Conservation (phyloP, 1,140 invertebrate genomes). For the Hyposmocoma kahamanoa region DNA sequence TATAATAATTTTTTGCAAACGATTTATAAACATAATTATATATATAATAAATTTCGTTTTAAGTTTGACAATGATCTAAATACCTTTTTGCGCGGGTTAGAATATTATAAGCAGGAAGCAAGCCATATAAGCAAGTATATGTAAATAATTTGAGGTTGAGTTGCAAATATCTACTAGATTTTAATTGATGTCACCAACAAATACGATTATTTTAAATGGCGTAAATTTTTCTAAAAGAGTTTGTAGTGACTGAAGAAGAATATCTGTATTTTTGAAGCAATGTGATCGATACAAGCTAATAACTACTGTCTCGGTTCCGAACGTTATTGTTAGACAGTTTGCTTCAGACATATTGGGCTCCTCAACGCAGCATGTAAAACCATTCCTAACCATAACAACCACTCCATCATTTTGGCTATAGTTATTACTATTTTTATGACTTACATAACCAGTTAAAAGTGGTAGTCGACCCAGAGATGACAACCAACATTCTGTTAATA, state of each 20-base stretch:
- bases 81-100: not conserved
- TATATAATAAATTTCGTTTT: not conserved
- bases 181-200: too few species aligned
- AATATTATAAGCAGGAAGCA: not conserved
- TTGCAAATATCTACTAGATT: not conserved
- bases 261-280: not conserved
- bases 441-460: not conserved
- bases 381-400: not conserved
- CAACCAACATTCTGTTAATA: not conserved
- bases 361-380: not conserved
- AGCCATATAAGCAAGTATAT: not conserved
- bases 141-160: not conserved
- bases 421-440: too few species aligned
- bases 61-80: not conserved
- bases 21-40: not conserved
- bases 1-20: not conserved
- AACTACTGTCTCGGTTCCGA: not conserved
- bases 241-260: not conserved
- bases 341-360: not conserved
- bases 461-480: not conserved
- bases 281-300: not conserved
- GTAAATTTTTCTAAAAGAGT: not conserved
- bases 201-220: not conserved
- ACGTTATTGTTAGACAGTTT: not conserved
- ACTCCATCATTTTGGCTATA: not conserved